phyloP scores from a whole-genome alignment of 2,113 vertebrate genomes.

The Vulpes vulpes region DNA sequence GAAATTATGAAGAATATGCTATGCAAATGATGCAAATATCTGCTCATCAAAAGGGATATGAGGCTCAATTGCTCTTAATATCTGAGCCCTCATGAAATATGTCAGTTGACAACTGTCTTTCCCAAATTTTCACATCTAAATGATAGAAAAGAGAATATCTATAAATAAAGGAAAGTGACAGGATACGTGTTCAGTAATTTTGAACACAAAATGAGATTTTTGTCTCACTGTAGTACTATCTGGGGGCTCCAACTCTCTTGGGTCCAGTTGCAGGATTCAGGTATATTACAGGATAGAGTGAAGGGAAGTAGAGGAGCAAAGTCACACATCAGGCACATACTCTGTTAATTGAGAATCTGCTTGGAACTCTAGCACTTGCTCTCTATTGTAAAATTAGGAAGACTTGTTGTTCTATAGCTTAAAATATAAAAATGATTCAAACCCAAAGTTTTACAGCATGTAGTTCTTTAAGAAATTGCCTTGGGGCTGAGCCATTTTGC shows the following conservation, averaged over 20 bases:
- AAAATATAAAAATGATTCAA: neutral
- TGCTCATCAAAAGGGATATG: neutral
- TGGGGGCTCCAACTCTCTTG: neutral
- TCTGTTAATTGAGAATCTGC: neutral
- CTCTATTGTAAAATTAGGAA: neutral
- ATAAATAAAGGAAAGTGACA: neutral
- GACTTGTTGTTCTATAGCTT: neutral
- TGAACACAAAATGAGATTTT: neutral
- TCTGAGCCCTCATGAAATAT: neutral
- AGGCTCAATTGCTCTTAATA: neutral
- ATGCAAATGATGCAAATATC: neutral
- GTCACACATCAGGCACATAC: neutral
- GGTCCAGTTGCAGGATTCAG: neutral
- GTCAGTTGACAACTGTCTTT: neutral
- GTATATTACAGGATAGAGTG: neutral
- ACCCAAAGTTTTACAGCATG: neutral
- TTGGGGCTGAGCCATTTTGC: neutral
- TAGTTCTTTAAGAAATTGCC: neutral
- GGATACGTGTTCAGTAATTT: neutral
- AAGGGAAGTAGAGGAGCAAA: neutral
- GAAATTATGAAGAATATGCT: neutral
- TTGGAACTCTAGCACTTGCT: neutral
- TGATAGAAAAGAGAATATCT: neutral
- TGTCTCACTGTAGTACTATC: accelerated
- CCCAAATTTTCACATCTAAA: neutral